A percentile compares a stretch with the other conserved stretches of the same genome.
Evolutionary conservation across 92 coral and sea anemone species (phyloP).

Genomic region (Siderastrea siderea): DNA sequence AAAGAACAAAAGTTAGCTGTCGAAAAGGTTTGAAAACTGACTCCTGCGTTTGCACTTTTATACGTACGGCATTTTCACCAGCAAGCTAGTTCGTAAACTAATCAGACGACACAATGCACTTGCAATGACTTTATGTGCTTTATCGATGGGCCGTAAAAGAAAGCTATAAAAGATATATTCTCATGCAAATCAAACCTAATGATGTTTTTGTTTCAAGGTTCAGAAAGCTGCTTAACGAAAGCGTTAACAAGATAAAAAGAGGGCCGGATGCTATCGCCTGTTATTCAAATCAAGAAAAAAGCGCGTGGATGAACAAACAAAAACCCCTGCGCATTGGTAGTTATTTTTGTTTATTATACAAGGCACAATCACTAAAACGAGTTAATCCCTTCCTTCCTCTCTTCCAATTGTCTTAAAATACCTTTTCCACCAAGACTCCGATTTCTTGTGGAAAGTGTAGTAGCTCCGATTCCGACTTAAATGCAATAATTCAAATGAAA

Average conservation of each 20-base stretch:
- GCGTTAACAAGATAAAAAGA: background rate
- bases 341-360: slow-evolving; percentile 10
- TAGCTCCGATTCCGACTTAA: too few species aligned
- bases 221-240: background rate
- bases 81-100: too few species aligned
- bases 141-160: background rate
- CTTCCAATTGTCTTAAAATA: background rate
- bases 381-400: background rate
- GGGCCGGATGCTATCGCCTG: background rate
- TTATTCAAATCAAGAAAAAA: background rate
- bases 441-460: too few species aligned
- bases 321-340: background rate
- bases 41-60: too few species aligned
- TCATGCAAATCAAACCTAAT: slow-evolving; percentile 6
- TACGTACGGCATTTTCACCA: background rate
- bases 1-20: too few species aligned
- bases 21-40: too few species aligned
- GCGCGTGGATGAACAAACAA: background rate
- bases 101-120: too few species aligned
- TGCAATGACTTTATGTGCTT: background rate
- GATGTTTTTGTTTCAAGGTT: background rate
- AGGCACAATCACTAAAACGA: background rate
- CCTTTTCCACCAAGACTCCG: background rate
- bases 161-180: background rate
- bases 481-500: too few species aligned